phyloP scores from a whole-genome alignment of 2,888 invertebrate genomes.

The Thymelicus acteon region DNA sequence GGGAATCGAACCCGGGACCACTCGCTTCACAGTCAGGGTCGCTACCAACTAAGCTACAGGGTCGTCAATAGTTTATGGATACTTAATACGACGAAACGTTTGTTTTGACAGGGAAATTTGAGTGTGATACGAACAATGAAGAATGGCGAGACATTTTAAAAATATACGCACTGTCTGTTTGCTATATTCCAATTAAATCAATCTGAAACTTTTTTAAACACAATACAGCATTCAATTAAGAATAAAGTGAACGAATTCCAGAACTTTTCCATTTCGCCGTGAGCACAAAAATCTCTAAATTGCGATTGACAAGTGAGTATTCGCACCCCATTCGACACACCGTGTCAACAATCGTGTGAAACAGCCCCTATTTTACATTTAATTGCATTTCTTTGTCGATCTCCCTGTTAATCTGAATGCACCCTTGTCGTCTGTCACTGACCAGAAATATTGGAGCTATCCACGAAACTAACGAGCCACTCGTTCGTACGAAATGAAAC shows the following conservation, averaged over 20 bases:
- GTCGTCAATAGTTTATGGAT: no score
- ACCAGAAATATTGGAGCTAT: conserved; percentile 52
- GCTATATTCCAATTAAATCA: conserved; percentile 8
- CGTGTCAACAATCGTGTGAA: conserved; percentile 80
- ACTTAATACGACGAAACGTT: no score
- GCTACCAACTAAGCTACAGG: no score
- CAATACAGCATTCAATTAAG: conserved; percentile 25
- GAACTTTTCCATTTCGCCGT: conserved; percentile 33
- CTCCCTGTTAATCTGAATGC: conserved; percentile 80
- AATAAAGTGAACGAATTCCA: conserved; percentile 30
- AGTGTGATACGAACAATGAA: no score
- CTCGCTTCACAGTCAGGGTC: no score
- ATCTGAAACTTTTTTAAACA: conserved; percentile 13
- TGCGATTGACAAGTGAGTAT: conserved; percentile 60
- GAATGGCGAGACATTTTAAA: no score
- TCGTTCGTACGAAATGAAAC: no score
- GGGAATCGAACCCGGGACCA: no score
- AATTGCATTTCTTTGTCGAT: conserved; percentile 85
- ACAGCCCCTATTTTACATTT: conserved; percentile 83
- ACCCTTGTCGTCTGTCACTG: conserved; percentile 68
- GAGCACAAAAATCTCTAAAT: conserved; percentile 53
- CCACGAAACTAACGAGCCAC: not conserved
- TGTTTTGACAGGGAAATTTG: no score
- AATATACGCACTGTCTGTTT: not conserved
- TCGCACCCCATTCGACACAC: conserved; percentile 75